Evolutionary conservation across 2,113 vertebrate genomes (phyloP), one percentile per base, ranked within the genome.

Genomic region (Paradoxurus hermaphroditus): DNA sequence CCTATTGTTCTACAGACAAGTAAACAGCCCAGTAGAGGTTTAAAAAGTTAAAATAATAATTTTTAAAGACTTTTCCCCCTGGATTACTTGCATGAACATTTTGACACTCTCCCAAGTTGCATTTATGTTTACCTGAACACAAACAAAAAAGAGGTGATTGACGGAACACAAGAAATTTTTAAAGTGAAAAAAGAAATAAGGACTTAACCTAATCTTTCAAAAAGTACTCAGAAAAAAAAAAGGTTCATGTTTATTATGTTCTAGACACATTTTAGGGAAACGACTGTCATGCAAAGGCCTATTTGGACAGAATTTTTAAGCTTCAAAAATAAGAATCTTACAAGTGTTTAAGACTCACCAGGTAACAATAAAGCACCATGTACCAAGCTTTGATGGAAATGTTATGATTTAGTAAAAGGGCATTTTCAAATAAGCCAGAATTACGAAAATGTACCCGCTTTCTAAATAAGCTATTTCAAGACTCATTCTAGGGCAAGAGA

Each of bases 371-470:
- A 85, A 89, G 44, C 18, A 95, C 65, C 68, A 68, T 75, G 31
- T 56, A 85, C 41, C 63, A 95, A 77, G 19, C 46, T 77, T 68
- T 70, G 31, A 79, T 90, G 31, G 41, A 83, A 82, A 84, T 83
- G 36, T 39, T 84, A 63, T 83, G 34, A 89, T 73, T 77, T 44
- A 91, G 63, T 49, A 56, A 53, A 81, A 94, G 5, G 51, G 78
- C 12, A 89, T 85, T 93, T 96, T 93, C 53, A 91, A 87, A 93
- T 83, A 96, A 31, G 27, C 29, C 68, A 95, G 36, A 90, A 93
- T 12, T 90, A 86, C 88, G 70, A 72, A 73, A 89, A 73, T 86
- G 15, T 53, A 77, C 34, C 41, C 3, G 0, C 15, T 90, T 72
- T 81, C 39, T 89, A 29, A 94, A 51, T 65, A 95, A 83, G 12